These are phyloP conservation scores for Ypsolopha sequella DNA, from an alignment of 2,888 invertebrate genomes.

Conservation along the genomic window DNA sequence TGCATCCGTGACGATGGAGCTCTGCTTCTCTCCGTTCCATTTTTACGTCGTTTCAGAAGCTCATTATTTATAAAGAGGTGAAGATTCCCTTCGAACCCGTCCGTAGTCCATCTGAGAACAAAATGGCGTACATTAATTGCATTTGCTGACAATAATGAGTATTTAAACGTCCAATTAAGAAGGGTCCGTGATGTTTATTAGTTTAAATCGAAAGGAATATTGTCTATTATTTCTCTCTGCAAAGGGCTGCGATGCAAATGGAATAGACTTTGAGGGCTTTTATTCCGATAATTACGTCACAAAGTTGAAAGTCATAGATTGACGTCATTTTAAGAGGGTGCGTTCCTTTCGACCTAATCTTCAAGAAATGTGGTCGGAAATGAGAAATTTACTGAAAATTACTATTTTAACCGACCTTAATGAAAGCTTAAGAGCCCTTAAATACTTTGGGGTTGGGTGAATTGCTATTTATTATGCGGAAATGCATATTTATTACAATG, in stretches of 20 bases:
- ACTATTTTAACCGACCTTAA: neutral
- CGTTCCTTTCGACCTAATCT: neutral
- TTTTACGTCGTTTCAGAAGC: neutral
- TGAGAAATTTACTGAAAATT: neutral
- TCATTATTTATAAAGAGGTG: neutral
- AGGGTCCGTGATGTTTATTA: constrained; percentile 25
- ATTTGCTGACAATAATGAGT: constrained; percentile 6
- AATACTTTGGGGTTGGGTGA: neutral
- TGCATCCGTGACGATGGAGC: constrained; percentile 55
- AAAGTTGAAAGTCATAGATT: constrained; percentile 31
- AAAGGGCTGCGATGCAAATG: neutral
- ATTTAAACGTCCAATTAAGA: constrained; percentile 31
- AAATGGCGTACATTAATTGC: constrained; percentile 6
- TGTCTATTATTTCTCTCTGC: neutral
- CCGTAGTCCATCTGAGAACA: constrained; percentile 5
- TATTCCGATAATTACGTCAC: constrained; percentile 28
- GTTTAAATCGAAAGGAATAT: constrained; percentile 14
- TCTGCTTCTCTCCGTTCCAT: constrained; percentile 55
- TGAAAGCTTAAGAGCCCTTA: neutral
- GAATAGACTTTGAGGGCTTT: constrained; percentile 14
- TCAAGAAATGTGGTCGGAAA: neutral
- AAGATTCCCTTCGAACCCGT: neutral
- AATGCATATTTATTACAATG: neutral
- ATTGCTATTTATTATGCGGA: neutral
- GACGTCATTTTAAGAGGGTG: constrained; percentile 23